These are phyloP conservation scores for Sylvietta virens DNA, from an alignment of 2,113 vertebrate species.

Conservation along the genomic window DNA sequence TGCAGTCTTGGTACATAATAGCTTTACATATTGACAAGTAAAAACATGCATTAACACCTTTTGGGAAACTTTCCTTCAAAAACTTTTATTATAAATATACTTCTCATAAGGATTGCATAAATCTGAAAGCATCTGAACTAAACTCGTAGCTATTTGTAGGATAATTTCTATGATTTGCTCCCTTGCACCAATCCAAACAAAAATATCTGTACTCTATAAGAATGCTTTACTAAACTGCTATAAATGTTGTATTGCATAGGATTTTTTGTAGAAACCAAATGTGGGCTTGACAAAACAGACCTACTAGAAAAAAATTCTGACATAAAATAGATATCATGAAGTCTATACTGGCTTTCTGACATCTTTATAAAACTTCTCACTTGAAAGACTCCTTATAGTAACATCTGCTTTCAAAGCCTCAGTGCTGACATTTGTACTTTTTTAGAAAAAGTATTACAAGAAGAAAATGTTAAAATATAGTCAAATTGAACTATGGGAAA, in stretches of 20 bases:
- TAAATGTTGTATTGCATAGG: background rate
- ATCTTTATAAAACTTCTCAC: slow-evolving; percentile 52
- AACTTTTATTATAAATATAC: background rate
- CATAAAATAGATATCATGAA: slow-evolving; percentile 55
- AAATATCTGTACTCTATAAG: background rate
- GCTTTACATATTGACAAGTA: background rate
- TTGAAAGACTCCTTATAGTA: background rate
- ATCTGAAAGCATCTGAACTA: background rate
- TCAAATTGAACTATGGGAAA: background rate
- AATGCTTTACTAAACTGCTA: slow-evolving; percentile 18
- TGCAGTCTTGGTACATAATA: background rate
- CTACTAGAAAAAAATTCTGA: slow-evolving; percentile 16
- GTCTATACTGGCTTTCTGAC: slow-evolving; percentile 13
- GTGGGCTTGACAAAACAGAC: slow-evolving; percentile 42
- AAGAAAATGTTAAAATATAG: background rate
- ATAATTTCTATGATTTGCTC: background rate
- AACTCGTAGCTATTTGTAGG: background rate
- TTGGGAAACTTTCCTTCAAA: background rate
- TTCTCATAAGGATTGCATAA: background rate
- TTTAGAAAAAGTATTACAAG: background rate
- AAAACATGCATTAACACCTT: background rate
- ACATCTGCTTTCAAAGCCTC: slow-evolving; percentile 19
- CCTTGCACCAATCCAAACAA: background rate
- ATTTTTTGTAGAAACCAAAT: slow-evolving; percentile 49
- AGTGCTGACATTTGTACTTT: background rate